Percentiles rank a stretch among this genome's conserved stretches.
Evolutionary conservation across 1,140 invertebrate species (phyloP).

Genomic region (Aphidius gifuensis): DNA sequence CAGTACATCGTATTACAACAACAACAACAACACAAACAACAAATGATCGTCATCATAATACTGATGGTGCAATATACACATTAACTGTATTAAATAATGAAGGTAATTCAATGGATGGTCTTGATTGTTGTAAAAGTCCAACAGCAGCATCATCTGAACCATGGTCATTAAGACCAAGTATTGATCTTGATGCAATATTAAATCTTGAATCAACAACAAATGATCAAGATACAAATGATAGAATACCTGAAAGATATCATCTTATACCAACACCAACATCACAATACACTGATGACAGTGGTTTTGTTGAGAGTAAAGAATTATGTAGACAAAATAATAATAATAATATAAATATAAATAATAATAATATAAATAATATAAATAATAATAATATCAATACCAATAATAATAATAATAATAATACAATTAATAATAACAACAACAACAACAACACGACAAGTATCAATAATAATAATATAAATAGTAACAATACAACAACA

Average conservation of each 20-base stretch:
- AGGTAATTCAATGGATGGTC: constrained; percentile 56
- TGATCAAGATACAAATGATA: constrained; percentile 39
- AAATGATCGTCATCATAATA: constrained; percentile 53
- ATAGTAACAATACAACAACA: constrained; percentile 70
- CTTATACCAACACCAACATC: constrained; percentile 40
- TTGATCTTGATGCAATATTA: constrained; percentile 54
- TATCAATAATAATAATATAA: constrained; percentile 37
- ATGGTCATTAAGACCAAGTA: constrained; percentile 46
- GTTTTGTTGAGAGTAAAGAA: constrained; percentile 69
- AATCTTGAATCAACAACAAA: constrained; percentile 46
- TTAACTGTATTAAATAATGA: constrained; percentile 58
- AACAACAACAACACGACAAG: no score
- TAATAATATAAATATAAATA: no score
- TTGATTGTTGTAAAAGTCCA: constrained; percentile 53
- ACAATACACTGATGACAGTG: constrained; percentile 66
- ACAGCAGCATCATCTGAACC: constrained; percentile 41
- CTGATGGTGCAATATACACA: constrained; percentile 60
- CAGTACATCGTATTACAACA: constrained; percentile 23
- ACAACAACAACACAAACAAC: not conserved
- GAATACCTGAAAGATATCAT: constrained; percentile 43
- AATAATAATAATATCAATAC: no score
- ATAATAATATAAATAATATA: constrained; percentile 23
- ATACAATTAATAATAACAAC: no score
- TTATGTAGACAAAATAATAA: constrained; percentile 33
- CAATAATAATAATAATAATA: no score